phyloP scores from a whole-genome alignment of 2,113 vertebrate genomes.

The Eulemur macaco region DNA sequence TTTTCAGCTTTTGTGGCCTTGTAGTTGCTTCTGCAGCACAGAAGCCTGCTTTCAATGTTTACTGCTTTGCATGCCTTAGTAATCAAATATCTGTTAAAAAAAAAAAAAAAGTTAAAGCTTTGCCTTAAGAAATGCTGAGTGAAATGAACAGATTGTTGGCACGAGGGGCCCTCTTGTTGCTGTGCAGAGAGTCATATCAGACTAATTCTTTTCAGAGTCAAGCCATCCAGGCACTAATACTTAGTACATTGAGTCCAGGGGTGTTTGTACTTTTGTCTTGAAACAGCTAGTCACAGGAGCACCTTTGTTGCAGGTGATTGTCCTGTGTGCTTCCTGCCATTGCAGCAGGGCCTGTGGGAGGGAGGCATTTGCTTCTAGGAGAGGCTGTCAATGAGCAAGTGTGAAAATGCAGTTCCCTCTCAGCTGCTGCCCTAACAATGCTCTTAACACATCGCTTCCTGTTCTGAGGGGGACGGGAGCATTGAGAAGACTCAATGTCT shows the following conservation, averaged over 20 bases:
- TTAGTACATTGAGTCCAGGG: neutral
- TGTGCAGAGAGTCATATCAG: neutral
- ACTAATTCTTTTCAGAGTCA: constrained; percentile 32
- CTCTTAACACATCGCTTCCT: constrained; percentile 45
- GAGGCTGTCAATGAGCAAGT: constrained; percentile 57
- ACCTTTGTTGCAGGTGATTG: neutral
- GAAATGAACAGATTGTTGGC: neutral
- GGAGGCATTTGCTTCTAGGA: constrained; percentile 51
- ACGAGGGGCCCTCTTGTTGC: neutral
- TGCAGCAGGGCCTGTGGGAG: neutral
- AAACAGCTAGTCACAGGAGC: neutral
- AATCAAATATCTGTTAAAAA: constrained; percentile 10
- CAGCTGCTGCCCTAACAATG: constrained; percentile 39
- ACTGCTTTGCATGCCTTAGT: neutral
- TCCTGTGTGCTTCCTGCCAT: neutral
- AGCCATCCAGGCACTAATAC: neutral
- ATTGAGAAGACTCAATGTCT: neutral
- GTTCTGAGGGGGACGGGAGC: no score
- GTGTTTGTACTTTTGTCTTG: neutral
- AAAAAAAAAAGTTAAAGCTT: neutral
- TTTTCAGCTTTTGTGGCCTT: neutral
- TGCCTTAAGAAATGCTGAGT: constrained; percentile 40
- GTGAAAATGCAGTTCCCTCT: constrained; percentile 75
- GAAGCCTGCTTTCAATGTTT: neutral
- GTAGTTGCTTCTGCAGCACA: neutral